Evolutionary conservation across 2,888 invertebrate species (phyloP).

Genomic region (Odontothrips loti): DNA sequence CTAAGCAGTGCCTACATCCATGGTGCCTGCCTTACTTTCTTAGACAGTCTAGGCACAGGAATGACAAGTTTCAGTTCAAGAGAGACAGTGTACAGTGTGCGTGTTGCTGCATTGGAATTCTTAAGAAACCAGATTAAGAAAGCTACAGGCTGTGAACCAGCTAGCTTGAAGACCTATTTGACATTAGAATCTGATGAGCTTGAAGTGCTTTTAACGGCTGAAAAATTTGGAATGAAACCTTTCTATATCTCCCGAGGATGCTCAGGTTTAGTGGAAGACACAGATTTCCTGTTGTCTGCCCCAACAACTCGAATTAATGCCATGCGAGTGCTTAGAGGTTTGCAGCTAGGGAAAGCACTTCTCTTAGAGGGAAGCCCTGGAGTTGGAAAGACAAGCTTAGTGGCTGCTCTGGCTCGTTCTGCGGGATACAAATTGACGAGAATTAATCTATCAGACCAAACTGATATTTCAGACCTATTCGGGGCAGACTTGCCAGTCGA

Average conservation of each 20-base stretch:
- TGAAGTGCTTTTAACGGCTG: neutral
- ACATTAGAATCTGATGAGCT: neutral
- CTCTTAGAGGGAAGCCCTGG: constrained; percentile 96
- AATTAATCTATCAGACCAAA: constrained; percentile 98
- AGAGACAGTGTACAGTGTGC: constrained; percentile 45
- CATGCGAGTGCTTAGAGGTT: constrained; percentile 75
- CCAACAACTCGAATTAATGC: constrained; percentile 78
- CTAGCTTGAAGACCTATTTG: neutral
- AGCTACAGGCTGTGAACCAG: constrained; percentile 29
- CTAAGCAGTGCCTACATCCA: constrained; percentile 72
- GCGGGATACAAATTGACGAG: constrained; percentile 81
- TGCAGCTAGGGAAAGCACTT: constrained; percentile 80
- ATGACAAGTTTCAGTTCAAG: constrained; percentile 42
- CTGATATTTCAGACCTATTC: constrained; percentile 95
- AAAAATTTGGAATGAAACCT: constrained; percentile 25
- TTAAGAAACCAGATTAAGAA: constrained; percentile 48
- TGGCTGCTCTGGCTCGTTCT: constrained; percentile 80
- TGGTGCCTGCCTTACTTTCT: constrained; percentile 84
- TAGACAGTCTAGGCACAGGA: constrained; percentile 86
- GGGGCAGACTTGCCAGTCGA: constrained; percentile 96
- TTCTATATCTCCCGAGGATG: constrained; percentile 5
- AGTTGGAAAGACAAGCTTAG: constrained; percentile 95
- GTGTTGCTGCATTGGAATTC: constrained; percentile 54
- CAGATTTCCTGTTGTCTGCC: constrained; percentile 66
- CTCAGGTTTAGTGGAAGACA: constrained; percentile 34